Evolutionary conservation across 2,888 invertebrate genomes (phyloP).

Genomic region (Drosophila austrosaltans): DNA sequence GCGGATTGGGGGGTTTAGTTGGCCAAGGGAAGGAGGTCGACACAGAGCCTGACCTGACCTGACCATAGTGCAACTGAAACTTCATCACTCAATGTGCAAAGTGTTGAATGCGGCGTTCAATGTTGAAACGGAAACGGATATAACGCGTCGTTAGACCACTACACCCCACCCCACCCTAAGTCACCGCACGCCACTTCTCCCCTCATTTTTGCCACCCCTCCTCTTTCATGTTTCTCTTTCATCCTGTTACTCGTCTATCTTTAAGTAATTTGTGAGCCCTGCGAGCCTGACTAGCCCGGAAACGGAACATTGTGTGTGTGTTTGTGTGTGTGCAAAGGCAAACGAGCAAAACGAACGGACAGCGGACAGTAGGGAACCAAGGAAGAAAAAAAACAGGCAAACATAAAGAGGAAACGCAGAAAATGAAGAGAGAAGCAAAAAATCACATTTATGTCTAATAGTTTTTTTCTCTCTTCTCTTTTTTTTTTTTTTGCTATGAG

Average conservation of each 20-base stretch:
- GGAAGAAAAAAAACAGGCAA: not conserved
- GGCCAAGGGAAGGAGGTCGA: not conserved
- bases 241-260: constrained; percentile 51
- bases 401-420: constrained; percentile 20
- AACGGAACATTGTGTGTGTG: constrained; percentile 47
- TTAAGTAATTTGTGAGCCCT: constrained; percentile 68
- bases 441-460: constrained; percentile 66
- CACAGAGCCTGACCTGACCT: constrained; percentile 22
- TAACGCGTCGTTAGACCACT: constrained; percentile 64
- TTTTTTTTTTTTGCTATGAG: constrained; percentile 25
- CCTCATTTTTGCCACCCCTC: not conserved
- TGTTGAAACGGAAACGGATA: constrained; percentile 68
- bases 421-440: constrained; percentile 34
- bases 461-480: constrained; percentile 35
- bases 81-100: constrained; percentile 68
- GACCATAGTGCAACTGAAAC: constrained; percentile 39
- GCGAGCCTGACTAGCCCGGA: constrained; percentile 49
- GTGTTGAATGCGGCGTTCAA: constrained; percentile 60
- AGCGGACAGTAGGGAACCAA: constrained; percentile 1
- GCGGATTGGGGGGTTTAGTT: not conserved
- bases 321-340: constrained; percentile 25
- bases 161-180: constrained; percentile 18
- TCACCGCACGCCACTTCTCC: not conserved
- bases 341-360: constrained; percentile 34
- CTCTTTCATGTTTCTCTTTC: constrained; percentile 27